Conservation (phyloP, 1,140 invertebrate species). For the Drosophila jambulina region DNA sequence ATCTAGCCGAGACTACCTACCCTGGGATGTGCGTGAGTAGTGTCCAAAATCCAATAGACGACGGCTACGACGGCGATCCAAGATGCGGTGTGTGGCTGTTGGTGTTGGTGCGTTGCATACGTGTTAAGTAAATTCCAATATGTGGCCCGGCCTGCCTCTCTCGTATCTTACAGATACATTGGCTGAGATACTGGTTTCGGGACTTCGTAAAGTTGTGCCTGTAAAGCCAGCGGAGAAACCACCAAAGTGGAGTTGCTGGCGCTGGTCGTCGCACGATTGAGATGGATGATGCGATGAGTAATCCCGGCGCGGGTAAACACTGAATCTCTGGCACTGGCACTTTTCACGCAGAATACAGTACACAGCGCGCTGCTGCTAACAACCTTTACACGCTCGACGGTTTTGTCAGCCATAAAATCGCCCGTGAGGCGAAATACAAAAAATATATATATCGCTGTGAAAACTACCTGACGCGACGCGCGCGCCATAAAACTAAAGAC, state of each 20-base stretch:
- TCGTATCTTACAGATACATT: constrained; percentile 80
- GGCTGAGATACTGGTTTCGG: constrained; percentile 77
- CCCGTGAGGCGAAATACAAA: constrained; percentile 46
- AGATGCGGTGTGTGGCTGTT: constrained; percentile 3
- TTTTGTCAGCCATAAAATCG: constrained; percentile 60
- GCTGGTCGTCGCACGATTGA: neutral
- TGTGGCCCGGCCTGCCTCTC: constrained; percentile 56
- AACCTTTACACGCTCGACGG: constrained; percentile 72
- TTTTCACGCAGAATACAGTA: constrained; percentile 36
- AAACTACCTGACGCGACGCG: constrained; percentile 76
- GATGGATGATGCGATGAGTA: constrained; percentile 48
- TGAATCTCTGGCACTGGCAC: constrained; percentile 45
- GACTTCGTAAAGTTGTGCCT: constrained; percentile 68
- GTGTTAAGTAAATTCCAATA: constrained; percentile 81
- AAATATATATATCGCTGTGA: constrained; percentile 50
- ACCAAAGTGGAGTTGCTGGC: constrained; percentile 46
- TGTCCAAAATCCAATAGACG: constrained; percentile 70
- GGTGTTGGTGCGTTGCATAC: constrained; percentile 65
- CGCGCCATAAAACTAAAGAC: constrained; percentile 75
- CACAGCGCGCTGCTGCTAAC: constrained; percentile 51
- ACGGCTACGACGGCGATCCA: neutral
- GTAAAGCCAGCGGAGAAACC: constrained; percentile 27
- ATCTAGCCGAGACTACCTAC: constrained; percentile 48
- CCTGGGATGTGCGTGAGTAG: constrained; percentile 51
- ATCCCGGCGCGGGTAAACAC: constrained; percentile 46